phyloP scores from a whole-genome alignment of 2,888 invertebrate genomes.

The Graphium colonna region DNA sequence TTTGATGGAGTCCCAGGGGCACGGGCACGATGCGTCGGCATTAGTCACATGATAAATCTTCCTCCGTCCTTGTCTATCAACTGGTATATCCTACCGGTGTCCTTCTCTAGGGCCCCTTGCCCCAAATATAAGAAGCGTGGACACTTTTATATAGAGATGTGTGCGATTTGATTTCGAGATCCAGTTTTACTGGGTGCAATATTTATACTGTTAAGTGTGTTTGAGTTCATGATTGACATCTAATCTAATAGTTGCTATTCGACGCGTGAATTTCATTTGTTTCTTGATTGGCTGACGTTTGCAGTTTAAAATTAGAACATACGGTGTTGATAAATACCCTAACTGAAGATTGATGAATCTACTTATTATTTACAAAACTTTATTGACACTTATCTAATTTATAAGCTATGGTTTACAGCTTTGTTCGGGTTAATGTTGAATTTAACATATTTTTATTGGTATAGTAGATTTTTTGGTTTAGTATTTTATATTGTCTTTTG shows the following conservation, averaged over 20 bases:
- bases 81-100: conserved; percentile 49
- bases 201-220: conserved; percentile 4
- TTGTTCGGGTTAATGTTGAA: too few relatives aligned
- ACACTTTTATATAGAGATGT: conserved; percentile 28
- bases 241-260: background rate
- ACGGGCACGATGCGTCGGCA: conserved; percentile 54
- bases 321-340: too few relatives aligned
- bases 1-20: conserved; percentile 77
- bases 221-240: background rate
- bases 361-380: too few relatives aligned
- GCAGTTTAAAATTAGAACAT: too few relatives aligned
- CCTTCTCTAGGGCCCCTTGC: conserved; percentile 56
- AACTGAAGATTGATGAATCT: too few relatives aligned
- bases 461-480: too few relatives aligned
- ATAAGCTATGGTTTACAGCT: too few relatives aligned
- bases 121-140: conserved; percentile 52
- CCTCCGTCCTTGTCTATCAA: conserved; percentile 54
- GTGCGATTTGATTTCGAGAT: conserved; percentile 4
- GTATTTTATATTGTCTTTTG: too few relatives aligned
- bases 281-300: background rate
- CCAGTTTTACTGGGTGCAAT: background rate
- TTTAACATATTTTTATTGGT: too few relatives aligned
- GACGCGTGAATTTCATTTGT: background rate
- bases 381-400: too few relatives aligned
- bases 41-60: conserved; percentile 80